Base-by-base conservation (phyloP, 2,113 vertebrate species). In the Romanogobio albipinnatus region DNA sequence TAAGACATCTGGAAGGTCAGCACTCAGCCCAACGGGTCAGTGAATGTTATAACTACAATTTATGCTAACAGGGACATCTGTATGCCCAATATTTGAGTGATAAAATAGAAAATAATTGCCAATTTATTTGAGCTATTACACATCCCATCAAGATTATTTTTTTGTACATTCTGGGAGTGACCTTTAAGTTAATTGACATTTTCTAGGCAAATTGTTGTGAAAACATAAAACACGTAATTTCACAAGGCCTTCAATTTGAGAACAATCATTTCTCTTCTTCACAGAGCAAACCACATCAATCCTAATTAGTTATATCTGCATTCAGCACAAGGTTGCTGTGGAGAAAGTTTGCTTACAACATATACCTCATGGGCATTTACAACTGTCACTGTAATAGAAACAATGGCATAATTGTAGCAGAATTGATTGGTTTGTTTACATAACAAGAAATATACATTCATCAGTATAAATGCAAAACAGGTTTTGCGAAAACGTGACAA, bases 1-100 rank as follows among this genome's bases (percentile, higher is more conserved):
- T 85, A 39, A 85, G 74, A 58, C 56, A 74, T 84, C 82, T 84
- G 85, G 82, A 83, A 86, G 66, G 70, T 78, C 85, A 85, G 85
- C 33, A 14, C 84, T 82, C 3, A 15, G 19, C 56, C 43, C 56
- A 75, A 73, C 59, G 53, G 51, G 74, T 82, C 82, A 81, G 53
- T 47, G 61, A 68, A 82, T 76, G 15, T 68, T 84, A 77, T 84
- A 49, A 62, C 61, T 66, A 33, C 22, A 24, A 62, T 81, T 85
- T 39, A 76, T 88, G 82, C 5, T 19, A 86, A 86, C 19, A 77
- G 39, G 24, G 29, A 62, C 19, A 78, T 87, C 76, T 77, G 15
- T 77, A 33, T 1, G 4, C 68, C 22, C 10, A 13, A 11, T 24
- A 43, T 45, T n/a, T 24, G 19, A 11, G 39, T 24, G 39, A 47